Base-by-base conservation (phyloP, 2,888 invertebrate species). In the Leptogaster cylindrica region DNA sequence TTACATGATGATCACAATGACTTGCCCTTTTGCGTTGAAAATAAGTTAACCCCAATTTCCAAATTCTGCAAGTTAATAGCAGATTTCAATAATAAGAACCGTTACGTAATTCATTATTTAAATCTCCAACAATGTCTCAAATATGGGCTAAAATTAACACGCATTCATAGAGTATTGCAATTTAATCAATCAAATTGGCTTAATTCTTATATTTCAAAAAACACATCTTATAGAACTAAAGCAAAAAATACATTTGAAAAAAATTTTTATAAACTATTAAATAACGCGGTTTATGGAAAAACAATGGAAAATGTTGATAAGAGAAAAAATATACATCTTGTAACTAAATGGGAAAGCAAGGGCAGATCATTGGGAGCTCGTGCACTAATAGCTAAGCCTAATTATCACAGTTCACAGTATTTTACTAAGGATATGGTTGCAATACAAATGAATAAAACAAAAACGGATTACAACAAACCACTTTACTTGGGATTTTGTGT, bases 1-100 rank as follows among this genome's bases (percentile, higher is more conserved):
- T 46, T 76, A 25, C 77, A 77, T 67, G 73, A 77, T 65, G 3
- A 20, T 2, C 77, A 78, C 65, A 73, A 73, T 36, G 77, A 77
- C 70, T 68, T 76, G 6, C 76, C 76, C 2, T 76, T 78, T 68
- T 76, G 75, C 44, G 65, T 74, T 1, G 71, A 76, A 68, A 72
- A 74, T 55, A 63, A 52, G 18, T 14, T 16, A 14, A 14, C 12
- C 4, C 55, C 55, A 2, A 33, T 7, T 20, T 33, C 55, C 1
- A 55, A 55, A 33, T 55, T 55, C 2, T 6, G 10, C 10, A 36
- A 33, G 20, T 20, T 55, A 7, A 16, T 55, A 5, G 20, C 33
- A 55, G 18, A 55, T 20, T 18, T 36, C n/a, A 55, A n/a, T n/a
- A n/a, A n/a, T n/a, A n/a, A n/a, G n/a, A n/a, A n/a, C n/a, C n/a